Percentiles rank a stretch among this genome's conserved stretches.
phyloP scores from a whole-genome alignment of 2,888 invertebrate species.

The Drosophila acutilabella region DNA sequence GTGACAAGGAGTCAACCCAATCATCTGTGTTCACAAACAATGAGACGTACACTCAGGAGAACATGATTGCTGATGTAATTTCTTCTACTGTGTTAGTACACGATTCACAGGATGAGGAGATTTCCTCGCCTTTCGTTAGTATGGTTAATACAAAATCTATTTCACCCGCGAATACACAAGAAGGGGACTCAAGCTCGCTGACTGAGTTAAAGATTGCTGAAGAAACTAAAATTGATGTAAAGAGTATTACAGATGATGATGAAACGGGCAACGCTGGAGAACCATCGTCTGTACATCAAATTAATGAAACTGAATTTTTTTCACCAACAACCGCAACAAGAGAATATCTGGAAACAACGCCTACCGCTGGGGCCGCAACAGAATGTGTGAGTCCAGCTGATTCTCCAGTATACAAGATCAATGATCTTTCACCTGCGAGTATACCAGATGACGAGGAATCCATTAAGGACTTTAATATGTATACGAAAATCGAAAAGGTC shows the following conservation, averaged over 20 bases:
- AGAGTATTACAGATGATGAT: background rate
- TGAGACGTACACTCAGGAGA: slow-evolving; percentile 5
- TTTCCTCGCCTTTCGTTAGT: slow-evolving; percentile 1
- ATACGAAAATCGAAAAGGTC: slow-evolving; percentile 19
- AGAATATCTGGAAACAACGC: background rate
- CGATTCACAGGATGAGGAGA: slow-evolving; percentile 31
- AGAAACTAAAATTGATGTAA: slow-evolving; percentile 1
- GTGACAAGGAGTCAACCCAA: slow-evolving; percentile 12
- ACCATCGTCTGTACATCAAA: background rate
- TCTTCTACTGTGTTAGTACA: slow-evolving; percentile 3
- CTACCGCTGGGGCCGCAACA: slow-evolving; percentile 5
- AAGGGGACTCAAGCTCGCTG: background rate
- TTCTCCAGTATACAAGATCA: slow-evolving; percentile 34
- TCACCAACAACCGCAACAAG: background rate
- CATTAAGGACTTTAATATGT: slow-evolving; percentile 18
- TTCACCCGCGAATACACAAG: slow-evolving; percentile 1
- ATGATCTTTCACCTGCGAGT: slow-evolving; percentile 42
- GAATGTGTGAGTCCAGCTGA: background rate
- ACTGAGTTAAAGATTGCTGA: slow-evolving; percentile 12
- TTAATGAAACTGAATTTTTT: slow-evolving; percentile 16
- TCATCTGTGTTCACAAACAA: slow-evolving; percentile 16
- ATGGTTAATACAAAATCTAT: background rate
- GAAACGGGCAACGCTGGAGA: background rate
- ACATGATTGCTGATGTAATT: slow-evolving; percentile 2
- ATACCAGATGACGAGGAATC: slow-evolving; percentile 47